phyloP scores from a whole-genome alignment of 2,888 invertebrate species.

The Lamproptera curius region DNA sequence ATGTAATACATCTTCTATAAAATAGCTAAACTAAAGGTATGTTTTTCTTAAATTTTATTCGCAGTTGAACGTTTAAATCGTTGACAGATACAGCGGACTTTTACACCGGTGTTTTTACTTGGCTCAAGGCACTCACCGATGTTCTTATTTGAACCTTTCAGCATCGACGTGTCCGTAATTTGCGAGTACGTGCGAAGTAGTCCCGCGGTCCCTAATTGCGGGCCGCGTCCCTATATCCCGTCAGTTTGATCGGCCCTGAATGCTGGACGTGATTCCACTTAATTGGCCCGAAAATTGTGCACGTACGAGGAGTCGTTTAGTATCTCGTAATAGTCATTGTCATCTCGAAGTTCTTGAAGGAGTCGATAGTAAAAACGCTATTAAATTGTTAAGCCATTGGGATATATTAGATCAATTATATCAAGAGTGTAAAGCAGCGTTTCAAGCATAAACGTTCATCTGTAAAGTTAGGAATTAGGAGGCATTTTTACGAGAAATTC shows the following conservation, averaged over 20 bases:
- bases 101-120: not conserved
- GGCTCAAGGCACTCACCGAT: not conserved
- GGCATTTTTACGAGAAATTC: too few species aligned
- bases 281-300: not conserved
- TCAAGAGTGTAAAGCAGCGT: too few species aligned
- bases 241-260: not conserved
- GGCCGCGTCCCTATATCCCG: slow-evolving; percentile 17
- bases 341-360: not conserved
- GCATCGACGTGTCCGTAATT: slow-evolving; percentile 51
- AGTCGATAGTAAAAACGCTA: not conserved
- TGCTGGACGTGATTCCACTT: not conserved
- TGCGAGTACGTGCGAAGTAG: slow-evolving; percentile 68
- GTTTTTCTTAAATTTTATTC: too few species aligned
- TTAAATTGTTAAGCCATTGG: too few species aligned
- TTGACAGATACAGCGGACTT: slow-evolving; percentile 4
- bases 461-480: too few species aligned
- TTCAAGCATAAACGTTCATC: too few species aligned
- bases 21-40: too few species aligned
- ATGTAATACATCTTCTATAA: too few species aligned
- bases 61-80: not conserved
- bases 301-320: not conserved
- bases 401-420: too few species aligned
- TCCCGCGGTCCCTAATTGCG: slow-evolving; percentile 62
- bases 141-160: not conserved
- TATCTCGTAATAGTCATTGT: not conserved